phyloP scores from a whole-genome alignment of 2,888 invertebrate species.

The Chloromyia formosa region DNA sequence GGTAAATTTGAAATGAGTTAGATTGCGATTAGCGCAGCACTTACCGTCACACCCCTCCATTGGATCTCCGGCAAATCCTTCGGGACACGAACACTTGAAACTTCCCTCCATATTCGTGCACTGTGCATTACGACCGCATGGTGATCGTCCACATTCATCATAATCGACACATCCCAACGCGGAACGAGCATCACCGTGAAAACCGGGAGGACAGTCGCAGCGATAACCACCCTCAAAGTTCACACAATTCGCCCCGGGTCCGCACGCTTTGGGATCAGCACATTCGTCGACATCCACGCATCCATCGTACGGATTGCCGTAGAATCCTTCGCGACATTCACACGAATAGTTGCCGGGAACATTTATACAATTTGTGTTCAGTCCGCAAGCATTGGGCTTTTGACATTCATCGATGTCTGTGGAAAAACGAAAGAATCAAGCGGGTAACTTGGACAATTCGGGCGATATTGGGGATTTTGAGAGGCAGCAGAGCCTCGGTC shows the following conservation, averaged over 20 bases:
- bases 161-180: conserved; percentile 74
- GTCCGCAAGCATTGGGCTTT: conserved; percentile 82
- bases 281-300: conserved; percentile 90
- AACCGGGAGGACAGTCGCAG: conserved; percentile 86
- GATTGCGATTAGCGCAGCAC: conserved; percentile 46
- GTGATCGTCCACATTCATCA: conserved; percentile 77
- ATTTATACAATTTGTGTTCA: conserved; percentile 83
- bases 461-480: background rate
- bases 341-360: conserved; percentile 89
- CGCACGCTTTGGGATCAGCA: conserved; percentile 74
- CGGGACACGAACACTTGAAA: conserved; percentile 83
- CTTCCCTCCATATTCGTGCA: conserved; percentile 83
- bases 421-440: conserved; percentile 10
- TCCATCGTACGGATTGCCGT: conserved; percentile 82
- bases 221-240: conserved; percentile 82
- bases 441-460: background rate
- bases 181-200: conserved; percentile 80
- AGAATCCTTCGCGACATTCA: conserved; percentile 81
- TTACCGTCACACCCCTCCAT: conserved; percentile 78
- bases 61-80: conserved; percentile 84
- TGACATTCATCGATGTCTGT: conserved; percentile 89
- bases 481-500: background rate
- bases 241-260: conserved; percentile 79
- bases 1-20: background rate
- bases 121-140: conserved; percentile 81